Evolutionary conservation across 2,113 vertebrate genomes (phyloP).

Genomic region (Sapajus apella): DNA sequence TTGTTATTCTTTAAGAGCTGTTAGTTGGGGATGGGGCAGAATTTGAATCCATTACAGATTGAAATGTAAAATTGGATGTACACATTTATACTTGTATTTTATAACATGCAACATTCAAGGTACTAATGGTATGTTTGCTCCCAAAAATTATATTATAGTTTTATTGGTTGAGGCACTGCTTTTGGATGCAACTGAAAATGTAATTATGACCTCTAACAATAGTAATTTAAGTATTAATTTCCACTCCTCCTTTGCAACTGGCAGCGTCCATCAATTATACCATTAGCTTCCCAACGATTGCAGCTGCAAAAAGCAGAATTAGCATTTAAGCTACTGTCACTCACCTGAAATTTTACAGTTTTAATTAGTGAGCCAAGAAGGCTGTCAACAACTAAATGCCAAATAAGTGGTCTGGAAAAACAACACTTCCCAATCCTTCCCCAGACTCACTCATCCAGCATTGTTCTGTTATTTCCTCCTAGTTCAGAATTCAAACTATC

Average conservation of each 20-base stretch:
- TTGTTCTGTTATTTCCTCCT: conserved; percentile 20
- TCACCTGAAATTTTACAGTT: conserved; percentile 89
- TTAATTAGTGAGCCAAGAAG: conserved; percentile 88
- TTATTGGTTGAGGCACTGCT: background rate
- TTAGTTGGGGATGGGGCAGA: background rate
- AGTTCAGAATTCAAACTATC: conserved; percentile 58
- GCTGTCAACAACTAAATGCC: conserved; percentile 84
- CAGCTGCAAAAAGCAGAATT: conserved; percentile 91
- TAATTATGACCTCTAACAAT: conserved; percentile 88
- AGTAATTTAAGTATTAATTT: conserved; percentile 93
- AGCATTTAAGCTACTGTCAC: conserved; percentile 91
- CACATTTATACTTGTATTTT: conserved; percentile 26
- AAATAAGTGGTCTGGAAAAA: conserved; percentile 75
- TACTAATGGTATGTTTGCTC: background rate
- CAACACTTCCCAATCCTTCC: conserved; percentile 25
- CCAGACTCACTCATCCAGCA: conserved; percentile 49
- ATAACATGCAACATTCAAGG: background rate
- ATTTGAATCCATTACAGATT: background rate
- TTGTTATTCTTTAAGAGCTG: background rate
- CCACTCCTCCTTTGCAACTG: conserved; percentile 92
- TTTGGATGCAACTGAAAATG: conserved; percentile 71
- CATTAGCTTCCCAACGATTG: conserved; percentile 90
- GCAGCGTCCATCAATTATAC: conserved; percentile 94
- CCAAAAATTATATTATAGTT: background rate
- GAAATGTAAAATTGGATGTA: conserved; percentile 6